Evolutionary conservation across 2,888 invertebrate species (phyloP).

Genomic region (Hylaea fasciaria): DNA sequence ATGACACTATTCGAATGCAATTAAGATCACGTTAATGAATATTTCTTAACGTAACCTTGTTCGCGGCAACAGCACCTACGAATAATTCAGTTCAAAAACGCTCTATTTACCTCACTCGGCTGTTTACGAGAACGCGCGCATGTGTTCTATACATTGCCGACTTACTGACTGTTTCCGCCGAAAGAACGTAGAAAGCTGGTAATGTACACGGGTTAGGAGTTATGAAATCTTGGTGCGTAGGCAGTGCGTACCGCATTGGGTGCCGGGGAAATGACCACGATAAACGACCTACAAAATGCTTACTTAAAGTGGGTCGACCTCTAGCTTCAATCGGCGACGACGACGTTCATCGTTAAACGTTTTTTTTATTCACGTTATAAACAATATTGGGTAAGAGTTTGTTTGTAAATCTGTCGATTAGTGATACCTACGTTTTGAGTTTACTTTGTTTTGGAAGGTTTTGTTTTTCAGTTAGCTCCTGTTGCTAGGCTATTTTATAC

Average conservation of each 20-base stretch:
- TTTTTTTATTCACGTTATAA: conserved; percentile 47
- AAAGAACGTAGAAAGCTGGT: conserved; percentile 8
- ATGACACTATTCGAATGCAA: conserved; percentile 58
- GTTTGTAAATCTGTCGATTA: conserved; percentile 28
- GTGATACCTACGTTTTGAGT: conserved; percentile 9
- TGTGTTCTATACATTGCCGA: conserved; percentile 13
- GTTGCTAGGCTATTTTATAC: too few relatives aligned
- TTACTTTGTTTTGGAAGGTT: neutral
- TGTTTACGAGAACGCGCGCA: conserved; percentile 4
- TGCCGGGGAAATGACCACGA: conserved; percentile 68
- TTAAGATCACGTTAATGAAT: conserved; percentile 57
- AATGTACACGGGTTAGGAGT: conserved; percentile 26
- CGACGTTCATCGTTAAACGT: conserved; percentile 49
- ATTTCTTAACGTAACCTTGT: conserved; percentile 47
- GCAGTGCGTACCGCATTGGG: conserved; percentile 40
- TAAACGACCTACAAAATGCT: conserved; percentile 74
- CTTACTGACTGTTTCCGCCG: neutral
- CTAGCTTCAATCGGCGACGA: conserved; percentile 49
- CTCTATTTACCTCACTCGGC: conserved; percentile 15
- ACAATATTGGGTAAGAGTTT: conserved; percentile 25
- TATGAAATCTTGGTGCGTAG: conserved; percentile 34
- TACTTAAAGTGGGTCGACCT: conserved; percentile 73
- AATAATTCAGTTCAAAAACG: conserved; percentile 41
- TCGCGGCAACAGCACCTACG: conserved; percentile 39
- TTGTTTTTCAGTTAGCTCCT: neutral